Evolutionary conservation across 2,113 vertebrate genomes (phyloP), one percentile per base, ranked within the genome.

Genomic region (Crotalus horridus): DNA sequence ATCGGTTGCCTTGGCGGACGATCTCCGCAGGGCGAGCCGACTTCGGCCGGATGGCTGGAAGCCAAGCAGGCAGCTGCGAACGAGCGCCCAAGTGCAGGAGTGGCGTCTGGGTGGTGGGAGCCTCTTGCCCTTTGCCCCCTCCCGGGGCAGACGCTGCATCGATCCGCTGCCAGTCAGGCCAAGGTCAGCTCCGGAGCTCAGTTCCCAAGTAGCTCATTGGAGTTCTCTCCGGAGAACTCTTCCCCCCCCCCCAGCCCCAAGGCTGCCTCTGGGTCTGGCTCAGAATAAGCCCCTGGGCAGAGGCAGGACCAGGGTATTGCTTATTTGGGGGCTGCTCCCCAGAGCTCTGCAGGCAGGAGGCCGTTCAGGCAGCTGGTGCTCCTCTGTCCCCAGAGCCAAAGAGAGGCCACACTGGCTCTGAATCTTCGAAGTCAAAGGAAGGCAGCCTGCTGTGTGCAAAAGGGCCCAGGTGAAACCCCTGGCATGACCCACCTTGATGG

Each of bases 261-360:
- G 69, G 15, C n/a, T 39, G 15, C 33, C 33, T 33, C 69, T 7
- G 69, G 69, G 2, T 81, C 69, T 39, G n/a, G 69, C n/a, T 3
- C 39, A 15, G 33, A 81, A 81, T 21, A 43, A 43, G 74, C 33
- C 17, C 74, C 33, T 21, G 7, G 0, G 6, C 33, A 0, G 6
- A 7, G 2, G 6, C 6, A 0, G 20, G 6, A 39, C 3, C 1
- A 33, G 33, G 3, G 74, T 3, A 8, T 81, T 21, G 15, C 33
- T 43, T 81, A 39, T 81, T 17, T 6, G n/a, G 61, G 17, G 29
- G 11, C 21, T 23, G 69, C n/a, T 74, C 13, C 64, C 64, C n/a
- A 74, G 69, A 74, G 33, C 15, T 81, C 33, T 81, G 33, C n/a
- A 81, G 69, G 33, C 69, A 81, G 69, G 17, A 21, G 74, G 74